phyloP scores from a whole-genome alignment of 2,888 invertebrate genomes.

The Sclerodermus sp. region DNA sequence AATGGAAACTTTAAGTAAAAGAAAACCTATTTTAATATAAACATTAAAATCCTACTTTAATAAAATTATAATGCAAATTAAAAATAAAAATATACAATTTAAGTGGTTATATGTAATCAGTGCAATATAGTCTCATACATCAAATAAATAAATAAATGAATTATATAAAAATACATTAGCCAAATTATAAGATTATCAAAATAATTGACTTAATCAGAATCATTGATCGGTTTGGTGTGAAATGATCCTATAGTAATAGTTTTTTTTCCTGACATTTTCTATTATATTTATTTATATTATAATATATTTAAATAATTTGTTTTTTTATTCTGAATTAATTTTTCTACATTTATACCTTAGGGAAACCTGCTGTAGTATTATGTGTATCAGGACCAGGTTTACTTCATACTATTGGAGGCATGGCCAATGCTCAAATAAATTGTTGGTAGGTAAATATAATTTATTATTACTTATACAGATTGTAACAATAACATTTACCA shows the following conservation, averaged over 20 bases:
- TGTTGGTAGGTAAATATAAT: conserved; percentile 69
- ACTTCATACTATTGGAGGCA: conserved; percentile 88
- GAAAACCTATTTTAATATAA: no score
- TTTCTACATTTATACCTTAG: conserved; percentile 50
- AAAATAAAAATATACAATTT: no score
- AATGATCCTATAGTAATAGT: no score
- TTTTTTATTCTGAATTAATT: background rate
- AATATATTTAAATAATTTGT: conserved; percentile 8
- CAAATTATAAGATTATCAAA: background rate
- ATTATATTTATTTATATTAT: no score
- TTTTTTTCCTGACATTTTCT: no score
- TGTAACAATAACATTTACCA: no score
- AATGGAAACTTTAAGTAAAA: no score
- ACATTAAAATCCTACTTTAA: no score
- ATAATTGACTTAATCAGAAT: conserved; percentile 1
- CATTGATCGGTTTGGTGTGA: conserved; percentile 2
- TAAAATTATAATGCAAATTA: no score
- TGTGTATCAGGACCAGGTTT: conserved; percentile 96
- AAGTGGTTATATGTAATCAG: no score
- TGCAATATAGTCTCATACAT: no score
- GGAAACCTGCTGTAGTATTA: conserved; percentile 84
- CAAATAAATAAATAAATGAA: no score
- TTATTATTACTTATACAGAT: conserved; percentile 2
- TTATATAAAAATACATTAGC: background rate
- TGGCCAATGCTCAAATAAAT: conserved; percentile 96